These are phyloP conservation scores for Zoanthus solanderi DNA, from an alignment of 92 coral and sea anemone genomes.

Conservation along the genomic window DNA sequence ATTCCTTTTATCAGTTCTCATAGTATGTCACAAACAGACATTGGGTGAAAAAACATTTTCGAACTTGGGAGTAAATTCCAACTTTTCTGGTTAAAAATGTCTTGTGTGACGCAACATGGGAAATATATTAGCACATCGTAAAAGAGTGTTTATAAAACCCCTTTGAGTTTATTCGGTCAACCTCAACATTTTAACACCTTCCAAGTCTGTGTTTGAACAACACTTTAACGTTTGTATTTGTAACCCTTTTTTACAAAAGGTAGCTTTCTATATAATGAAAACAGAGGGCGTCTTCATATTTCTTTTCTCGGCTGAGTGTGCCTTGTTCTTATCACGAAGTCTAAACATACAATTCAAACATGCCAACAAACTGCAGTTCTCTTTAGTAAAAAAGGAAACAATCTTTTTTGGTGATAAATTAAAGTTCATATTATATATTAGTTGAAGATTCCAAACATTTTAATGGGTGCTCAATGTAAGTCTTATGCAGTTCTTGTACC, in stretches of 20 bases:
- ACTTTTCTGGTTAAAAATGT: neutral
- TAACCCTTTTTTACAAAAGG: neutral
- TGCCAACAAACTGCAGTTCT: neutral
- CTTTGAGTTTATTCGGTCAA: conserved; percentile 32
- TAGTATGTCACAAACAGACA: neutral
- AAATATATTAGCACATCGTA: conserved; percentile 39
- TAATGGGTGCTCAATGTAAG: neutral
- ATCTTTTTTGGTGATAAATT: neutral
- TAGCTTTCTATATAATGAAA: conserved; percentile 22
- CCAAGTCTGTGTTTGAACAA: conserved; percentile 31
- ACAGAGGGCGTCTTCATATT: conserved; percentile 25
- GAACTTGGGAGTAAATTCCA: neutral
- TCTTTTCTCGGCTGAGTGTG: neutral
- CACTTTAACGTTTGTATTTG: conserved; percentile 33
- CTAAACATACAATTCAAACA: neutral
- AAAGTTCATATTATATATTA: too few relatives aligned
- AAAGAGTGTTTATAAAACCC: conserved; percentile 44
- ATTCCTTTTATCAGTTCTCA: conserved; percentile 42
- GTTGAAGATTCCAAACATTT: neutral
- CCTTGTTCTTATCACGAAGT: conserved; percentile 17
- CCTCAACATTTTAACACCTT: conserved; percentile 41
- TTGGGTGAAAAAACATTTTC: conserved; percentile 23
- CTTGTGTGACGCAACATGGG: conserved; percentile 1
- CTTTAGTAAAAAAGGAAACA: neutral
- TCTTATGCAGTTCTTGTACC: conserved; percentile 25